Percentiles rank a stretch among this genome's conserved stretches.
These are phyloP conservation scores for Tribolium freemani DNA, from an alignment of 2,888 invertebrate genomes.

Conservation along the genomic window DNA sequence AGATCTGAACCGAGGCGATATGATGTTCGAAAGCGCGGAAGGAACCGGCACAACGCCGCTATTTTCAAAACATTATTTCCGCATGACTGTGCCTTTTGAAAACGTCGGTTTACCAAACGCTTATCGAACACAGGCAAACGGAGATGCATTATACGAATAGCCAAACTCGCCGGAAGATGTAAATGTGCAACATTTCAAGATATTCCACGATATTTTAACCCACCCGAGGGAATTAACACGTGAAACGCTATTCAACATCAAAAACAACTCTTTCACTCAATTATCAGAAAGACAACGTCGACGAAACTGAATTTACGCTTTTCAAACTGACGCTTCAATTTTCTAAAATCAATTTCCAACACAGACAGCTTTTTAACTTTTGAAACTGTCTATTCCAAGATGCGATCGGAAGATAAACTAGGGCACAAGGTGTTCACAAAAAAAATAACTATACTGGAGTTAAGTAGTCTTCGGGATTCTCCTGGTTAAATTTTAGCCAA, in stretches of 20 bases:
- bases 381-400: too few species aligned
- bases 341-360: not conserved
- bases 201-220: constrained; percentile 20
- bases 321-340: not conserved
- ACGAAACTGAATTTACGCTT: not conserved
- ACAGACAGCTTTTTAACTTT: too few species aligned
- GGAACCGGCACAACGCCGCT: constrained; percentile 53
- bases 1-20: constrained; percentile 48
- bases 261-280: constrained; percentile 20
- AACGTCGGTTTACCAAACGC: constrained; percentile 56
- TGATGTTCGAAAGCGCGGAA: constrained; percentile 50
- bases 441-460: too few species aligned
- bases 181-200: constrained; percentile 38
- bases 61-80: constrained; percentile 65
- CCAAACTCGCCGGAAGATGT: constrained; percentile 36
- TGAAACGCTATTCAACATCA: not conserved
- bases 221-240: constrained; percentile 36
- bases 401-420: too few species aligned
- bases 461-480: too few species aligned
- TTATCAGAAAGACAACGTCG: constrained; percentile 2
- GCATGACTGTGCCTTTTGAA: constrained; percentile 63
- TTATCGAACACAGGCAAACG: constrained; percentile 63
- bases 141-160: constrained; percentile 56
- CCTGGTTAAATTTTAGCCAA: too few species aligned
- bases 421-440: too few species aligned